These are phyloP conservation scores for Adelges cooleyi DNA, from an alignment of 1,140 invertebrate genomes.

Conservation along the genomic window DNA sequence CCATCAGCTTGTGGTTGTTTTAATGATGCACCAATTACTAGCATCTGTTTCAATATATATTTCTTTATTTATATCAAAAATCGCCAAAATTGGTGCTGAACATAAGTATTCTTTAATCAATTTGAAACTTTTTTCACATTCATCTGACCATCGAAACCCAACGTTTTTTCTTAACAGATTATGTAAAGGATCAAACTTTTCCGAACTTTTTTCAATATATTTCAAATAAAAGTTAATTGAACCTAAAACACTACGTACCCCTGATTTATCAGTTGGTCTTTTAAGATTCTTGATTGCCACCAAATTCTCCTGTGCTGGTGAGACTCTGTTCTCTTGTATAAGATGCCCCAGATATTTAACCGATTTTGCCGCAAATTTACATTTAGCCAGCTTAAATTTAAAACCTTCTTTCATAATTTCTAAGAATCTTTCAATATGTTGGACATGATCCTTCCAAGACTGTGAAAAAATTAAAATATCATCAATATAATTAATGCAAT, in stretches of 20 bases:
- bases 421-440: constrained; percentile 27
- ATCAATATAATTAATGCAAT: constrained; percentile 40
- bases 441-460: constrained; percentile 33
- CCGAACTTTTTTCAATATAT: constrained; percentile 28
- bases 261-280: too few relatives aligned
- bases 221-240: constrained; percentile 33
- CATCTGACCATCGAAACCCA: neutral
- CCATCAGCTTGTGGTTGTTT: constrained; percentile 35
- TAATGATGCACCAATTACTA: constrained; percentile 30
- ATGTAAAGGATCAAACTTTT: constrained; percentile 31
- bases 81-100: neutral
- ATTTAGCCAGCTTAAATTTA: neutral
- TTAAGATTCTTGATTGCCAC: constrained; percentile 27
- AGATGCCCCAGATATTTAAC: constrained; percentile 15
- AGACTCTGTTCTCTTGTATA: constrained; percentile 35
- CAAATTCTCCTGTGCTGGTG: constrained; percentile 35
- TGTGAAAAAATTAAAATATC: constrained; percentile 33
- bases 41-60: neutral
- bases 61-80: neutral
- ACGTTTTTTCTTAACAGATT: constrained; percentile 11
- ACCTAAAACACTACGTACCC: neutral
- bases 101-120: neutral
- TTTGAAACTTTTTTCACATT: neutral
- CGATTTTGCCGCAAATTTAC: neutral
- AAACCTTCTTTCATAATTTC: neutral